Conservation (phyloP, 2,113 vertebrate species). For the Eolophus roseicapilla region DNA sequence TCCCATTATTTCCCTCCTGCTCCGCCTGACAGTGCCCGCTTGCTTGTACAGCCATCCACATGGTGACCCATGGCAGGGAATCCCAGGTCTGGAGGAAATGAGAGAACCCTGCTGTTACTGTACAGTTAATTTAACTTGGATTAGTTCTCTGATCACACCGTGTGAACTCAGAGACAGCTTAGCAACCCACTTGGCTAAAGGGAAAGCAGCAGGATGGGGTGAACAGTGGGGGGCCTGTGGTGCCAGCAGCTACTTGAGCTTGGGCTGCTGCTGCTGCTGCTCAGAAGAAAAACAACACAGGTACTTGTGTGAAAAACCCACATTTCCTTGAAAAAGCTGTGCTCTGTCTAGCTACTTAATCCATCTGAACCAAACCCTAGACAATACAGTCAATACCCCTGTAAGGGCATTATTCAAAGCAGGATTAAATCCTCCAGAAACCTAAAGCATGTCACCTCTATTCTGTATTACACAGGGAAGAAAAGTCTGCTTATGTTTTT, state of each 20-base stretch:
- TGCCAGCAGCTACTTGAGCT: background rate
- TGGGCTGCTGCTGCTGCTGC: background rate
- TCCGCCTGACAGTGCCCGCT: background rate
- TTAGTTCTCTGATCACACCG: background rate
- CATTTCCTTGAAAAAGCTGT: background rate
- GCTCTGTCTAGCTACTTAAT: background rate
- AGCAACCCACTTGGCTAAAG: background rate
- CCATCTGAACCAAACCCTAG: background rate
- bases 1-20: background rate
- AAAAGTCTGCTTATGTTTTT: background rate
- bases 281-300: background rate
- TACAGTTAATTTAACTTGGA: background rate
- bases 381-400: background rate
- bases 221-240: background rate
- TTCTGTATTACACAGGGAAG: background rate
- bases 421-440: background rate
- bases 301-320: background rate
- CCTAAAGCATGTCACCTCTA: background rate
- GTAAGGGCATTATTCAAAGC: background rate
- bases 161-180: no score
- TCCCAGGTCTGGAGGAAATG: background rate
- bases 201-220: background rate
- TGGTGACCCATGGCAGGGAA: background rate
- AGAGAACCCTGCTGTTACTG: background rate
- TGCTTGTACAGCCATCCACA: fast-evolving